Percentiles rank a stretch among this genome's conserved stretches.
These are phyloP conservation scores for Synergus umbraculus DNA, from an alignment of 2,888 invertebrate species.

Conservation along the genomic window DNA sequence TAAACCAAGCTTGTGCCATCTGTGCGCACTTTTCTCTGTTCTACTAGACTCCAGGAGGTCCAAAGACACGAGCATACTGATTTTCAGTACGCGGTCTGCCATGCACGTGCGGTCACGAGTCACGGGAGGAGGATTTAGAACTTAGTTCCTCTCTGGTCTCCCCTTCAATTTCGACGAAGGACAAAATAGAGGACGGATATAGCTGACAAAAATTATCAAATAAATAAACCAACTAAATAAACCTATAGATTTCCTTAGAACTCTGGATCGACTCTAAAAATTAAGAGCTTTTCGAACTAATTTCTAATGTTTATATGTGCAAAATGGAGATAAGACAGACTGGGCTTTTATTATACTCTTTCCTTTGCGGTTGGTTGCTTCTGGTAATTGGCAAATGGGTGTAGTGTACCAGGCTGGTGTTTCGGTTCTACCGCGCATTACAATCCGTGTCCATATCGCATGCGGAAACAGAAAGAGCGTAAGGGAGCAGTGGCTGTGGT, in stretches of 20 bases:
- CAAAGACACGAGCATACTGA: constrained; percentile 9
- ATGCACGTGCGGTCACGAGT: constrained; percentile 33
- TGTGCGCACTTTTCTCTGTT: constrained; percentile 30
- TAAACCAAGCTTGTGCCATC: constrained; percentile 16
- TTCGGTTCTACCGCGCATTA: constrained; percentile 49
- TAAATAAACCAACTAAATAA: too few relatives aligned
- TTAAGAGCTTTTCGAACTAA: background rate
- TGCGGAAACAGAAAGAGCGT: constrained; percentile 58
- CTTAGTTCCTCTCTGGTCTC: constrained; percentile 3
- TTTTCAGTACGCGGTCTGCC: constrained; percentile 18
- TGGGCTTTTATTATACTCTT: background rate
- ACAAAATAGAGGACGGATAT: background rate
- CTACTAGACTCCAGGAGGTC: constrained; percentile 43
- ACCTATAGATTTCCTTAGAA: too few relatives aligned
- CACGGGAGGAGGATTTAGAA: background rate
- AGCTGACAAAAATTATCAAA: background rate
- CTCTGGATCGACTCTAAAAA: too few relatives aligned
- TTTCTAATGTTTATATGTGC: background rate
- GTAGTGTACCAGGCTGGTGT: background rate
- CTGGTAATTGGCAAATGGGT: constrained; percentile 20
- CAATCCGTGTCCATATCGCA: constrained; percentile 54
- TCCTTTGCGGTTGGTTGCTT: constrained; percentile 12
- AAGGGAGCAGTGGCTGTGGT: constrained; percentile 60
- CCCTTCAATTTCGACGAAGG: background rate
- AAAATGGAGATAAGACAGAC: background rate